Evolutionary conservation across 1,140 invertebrate genomes (phyloP).

Genomic region (Magallana ariakensis): DNA sequence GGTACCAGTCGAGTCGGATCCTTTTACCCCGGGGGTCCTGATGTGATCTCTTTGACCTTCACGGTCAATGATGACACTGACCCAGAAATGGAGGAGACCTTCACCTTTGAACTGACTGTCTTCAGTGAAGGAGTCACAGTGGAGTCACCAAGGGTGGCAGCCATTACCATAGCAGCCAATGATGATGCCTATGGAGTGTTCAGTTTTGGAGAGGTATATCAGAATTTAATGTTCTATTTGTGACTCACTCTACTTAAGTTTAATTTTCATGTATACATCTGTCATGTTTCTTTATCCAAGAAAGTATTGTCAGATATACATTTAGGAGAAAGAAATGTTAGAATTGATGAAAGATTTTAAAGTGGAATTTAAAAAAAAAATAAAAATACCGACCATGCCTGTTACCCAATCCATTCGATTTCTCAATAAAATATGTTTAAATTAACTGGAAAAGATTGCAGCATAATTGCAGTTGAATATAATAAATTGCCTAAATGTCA

Average conservation of each 20-base stretch:
- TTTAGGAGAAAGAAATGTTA: no score
- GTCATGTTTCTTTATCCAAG: background rate
- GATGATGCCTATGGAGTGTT: constrained; percentile 78
- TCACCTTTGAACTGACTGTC: constrained; percentile 65
- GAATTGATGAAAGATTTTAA: no score
- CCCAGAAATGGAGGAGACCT: constrained; percentile 74
- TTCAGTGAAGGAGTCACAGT: constrained; percentile 56
- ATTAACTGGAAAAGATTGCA: no score
- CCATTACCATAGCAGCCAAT: constrained; percentile 73
- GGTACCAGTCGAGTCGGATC: constrained; percentile 71
- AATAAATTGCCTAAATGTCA: no score
- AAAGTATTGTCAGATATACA: no score
- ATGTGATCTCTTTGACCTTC: constrained; percentile 67
- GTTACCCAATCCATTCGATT: no score
- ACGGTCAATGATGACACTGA: constrained; percentile 72
- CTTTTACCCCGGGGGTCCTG: constrained; percentile 61
- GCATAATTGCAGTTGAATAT: no score
- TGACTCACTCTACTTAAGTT: background rate
- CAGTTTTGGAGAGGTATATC: constrained; percentile 69
- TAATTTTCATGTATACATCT: background rate
- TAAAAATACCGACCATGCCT: no score
- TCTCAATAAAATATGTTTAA: no score
- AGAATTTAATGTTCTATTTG: background rate
- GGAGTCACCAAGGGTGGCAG: constrained; percentile 58
- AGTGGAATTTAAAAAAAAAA: no score